Base-by-base conservation (phyloP, 1,140 invertebrate species). In the Tigriopus japonicus region DNA sequence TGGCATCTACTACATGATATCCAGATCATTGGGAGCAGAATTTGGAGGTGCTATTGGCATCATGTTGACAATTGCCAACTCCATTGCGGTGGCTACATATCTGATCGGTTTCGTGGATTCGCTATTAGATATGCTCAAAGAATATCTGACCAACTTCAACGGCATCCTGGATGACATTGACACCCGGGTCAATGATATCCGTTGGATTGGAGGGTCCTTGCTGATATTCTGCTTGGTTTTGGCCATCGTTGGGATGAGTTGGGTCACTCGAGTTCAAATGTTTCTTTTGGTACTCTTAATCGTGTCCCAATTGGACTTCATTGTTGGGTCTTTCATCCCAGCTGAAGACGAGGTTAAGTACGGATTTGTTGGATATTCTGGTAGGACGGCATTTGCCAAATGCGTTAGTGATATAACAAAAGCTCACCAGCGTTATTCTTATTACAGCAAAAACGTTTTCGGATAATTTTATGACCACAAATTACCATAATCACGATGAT, bases 41-140 rank as follows among this genome's bases (percentile, higher is more conserved):
- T 97, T 95, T 54, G 94, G 95, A 6, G 93, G 92, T 0, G 91
- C 93, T 0, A 91, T 98, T 42, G 95, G 95, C 2, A 79, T 97
- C 13, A 87, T 98, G 1, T 97, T 98, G 68, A 90, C 91, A 3
- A 85, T 98, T 65, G 94, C 94, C 1, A 98, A 97, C 71, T 84
- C 92, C 0, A 90, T 97, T 0, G 86, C 90, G 0, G 90, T 92
- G 0, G 89, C 94, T 1, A 91, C 98, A 85, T 97, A 98, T 72
- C 91, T 92, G 0, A 94, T 98, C n/a, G 95, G 95, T 14, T 97
- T 98, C 74, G 93, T 90, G 64, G 87, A 95, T 70, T 93, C 92
- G 1, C 70, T 97, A 1, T 59, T 71, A 62, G 77, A 71, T 60
- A 59, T 78, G 23, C 56, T 35, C 35, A 42, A 52, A 1, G 43